phyloP scores from a whole-genome alignment of 2,888 invertebrate genomes.

The Prenolepis imparis region DNA sequence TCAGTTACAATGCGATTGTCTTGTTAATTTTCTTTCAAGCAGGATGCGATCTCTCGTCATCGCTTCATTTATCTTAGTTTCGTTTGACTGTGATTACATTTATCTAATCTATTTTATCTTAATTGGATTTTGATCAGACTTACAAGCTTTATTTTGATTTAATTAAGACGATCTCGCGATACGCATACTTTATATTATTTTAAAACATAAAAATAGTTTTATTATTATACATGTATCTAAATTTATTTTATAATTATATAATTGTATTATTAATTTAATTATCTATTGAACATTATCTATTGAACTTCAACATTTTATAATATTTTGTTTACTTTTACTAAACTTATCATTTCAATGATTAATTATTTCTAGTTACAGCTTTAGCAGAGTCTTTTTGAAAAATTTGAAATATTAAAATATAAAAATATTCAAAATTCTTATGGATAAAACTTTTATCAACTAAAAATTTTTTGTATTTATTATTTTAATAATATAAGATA shows the following conservation, averaged over 20 bases:
- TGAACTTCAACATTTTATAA: not conserved
- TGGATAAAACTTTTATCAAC: not conserved
- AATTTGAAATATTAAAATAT: not conserved
- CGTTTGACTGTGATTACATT: not conserved
- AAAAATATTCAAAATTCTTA: too few species aligned
- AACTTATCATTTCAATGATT: not conserved
- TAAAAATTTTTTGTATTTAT: not conserved
- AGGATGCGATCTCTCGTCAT: not conserved
- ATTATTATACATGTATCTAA: constrained; percentile 4
- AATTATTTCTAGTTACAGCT: not conserved
- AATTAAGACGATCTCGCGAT: constrained; percentile 3
- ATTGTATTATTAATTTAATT: constrained; percentile 21
- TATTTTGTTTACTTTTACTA: not conserved
- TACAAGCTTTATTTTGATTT: constrained; percentile 9
- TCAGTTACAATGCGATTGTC: not conserved
- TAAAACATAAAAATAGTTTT: not conserved
- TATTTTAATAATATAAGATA: not conserved
- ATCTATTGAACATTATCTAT: not conserved
- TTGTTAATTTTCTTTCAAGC: constrained; percentile 2
- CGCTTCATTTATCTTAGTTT: constrained; percentile 28
- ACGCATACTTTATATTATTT: not conserved
- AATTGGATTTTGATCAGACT: constrained; percentile 23
- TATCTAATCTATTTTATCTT: constrained; percentile 3
- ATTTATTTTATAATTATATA: not conserved
- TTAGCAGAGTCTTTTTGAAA: not conserved